phyloP scores from a whole-genome alignment of 1,140 invertebrate species.

The Harpegnathos saltator region DNA sequence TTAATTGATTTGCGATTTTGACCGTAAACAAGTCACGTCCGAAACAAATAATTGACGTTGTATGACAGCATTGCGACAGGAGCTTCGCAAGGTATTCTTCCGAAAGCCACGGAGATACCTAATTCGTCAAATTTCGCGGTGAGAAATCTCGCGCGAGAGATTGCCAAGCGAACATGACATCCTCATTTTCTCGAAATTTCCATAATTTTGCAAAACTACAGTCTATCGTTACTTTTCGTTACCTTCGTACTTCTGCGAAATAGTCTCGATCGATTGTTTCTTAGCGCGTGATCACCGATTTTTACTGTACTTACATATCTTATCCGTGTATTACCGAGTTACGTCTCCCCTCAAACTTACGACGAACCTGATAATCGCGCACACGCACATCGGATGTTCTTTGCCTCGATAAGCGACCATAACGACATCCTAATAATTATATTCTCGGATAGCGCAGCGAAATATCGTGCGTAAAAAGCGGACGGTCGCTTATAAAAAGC shows the following conservation, averaged over 20 bases:
- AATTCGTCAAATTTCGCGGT: not conserved
- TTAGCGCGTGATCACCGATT: too few species aligned
- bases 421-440: slow-evolving; percentile 53
- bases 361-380: slow-evolving; percentile 33
- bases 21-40: slow-evolving; percentile 23
- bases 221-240: too few species aligned
- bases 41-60: slow-evolving; percentile 30
- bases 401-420: slow-evolving; percentile 37
- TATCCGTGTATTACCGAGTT: too few species aligned
- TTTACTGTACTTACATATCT: too few species aligned
- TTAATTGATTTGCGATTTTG: slow-evolving; percentile 49
- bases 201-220: too few species aligned
- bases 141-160: not conserved
- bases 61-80: not conserved
- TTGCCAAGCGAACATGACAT: too few species aligned
- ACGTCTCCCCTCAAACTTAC: not conserved
- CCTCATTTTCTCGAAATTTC: too few species aligned
- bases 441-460: not conserved
- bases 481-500: slow-evolving; percentile 67
- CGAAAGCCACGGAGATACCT: not conserved
- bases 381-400: not conserved
- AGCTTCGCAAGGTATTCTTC: not conserved
- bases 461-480: slow-evolving; percentile 39
- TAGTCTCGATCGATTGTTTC: too few species aligned
- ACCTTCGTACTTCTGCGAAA: too few species aligned